Conservation (phyloP, 53 echinoderm and acorn worm genomes). For the Actinopyga echinites region DNA sequence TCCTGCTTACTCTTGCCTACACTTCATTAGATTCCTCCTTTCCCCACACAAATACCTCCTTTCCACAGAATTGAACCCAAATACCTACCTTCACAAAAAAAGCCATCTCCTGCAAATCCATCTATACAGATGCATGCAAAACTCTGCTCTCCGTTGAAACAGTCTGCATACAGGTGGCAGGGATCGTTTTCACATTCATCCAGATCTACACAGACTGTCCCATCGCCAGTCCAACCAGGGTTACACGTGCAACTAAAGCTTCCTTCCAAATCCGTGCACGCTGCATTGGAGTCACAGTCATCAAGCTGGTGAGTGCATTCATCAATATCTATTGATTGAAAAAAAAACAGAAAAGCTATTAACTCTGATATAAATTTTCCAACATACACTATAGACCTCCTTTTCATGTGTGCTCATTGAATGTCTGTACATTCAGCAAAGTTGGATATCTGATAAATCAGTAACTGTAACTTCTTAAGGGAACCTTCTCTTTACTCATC, state of each 20-base stretch:
- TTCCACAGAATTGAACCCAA: too few relatives aligned
- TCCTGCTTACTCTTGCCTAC: too few relatives aligned
- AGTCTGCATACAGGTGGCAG: conserved; percentile 5
- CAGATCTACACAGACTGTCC: not conserved
- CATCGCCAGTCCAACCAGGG: conserved; percentile 15
- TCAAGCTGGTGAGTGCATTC: not conserved
- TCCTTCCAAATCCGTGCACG: conserved; percentile 42
- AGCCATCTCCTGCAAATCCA: conserved; percentile 41
- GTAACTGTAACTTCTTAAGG: too few relatives aligned
- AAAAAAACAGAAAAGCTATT: too few relatives aligned
- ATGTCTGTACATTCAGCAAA: too few relatives aligned
- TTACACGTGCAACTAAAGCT: conserved; percentile 45
- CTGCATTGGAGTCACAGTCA: not conserved
- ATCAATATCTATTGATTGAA: not conserved
- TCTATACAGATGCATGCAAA: not conserved
- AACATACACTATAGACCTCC: too few relatives aligned
- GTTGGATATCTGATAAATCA: too few relatives aligned
- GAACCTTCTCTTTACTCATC: too few relatives aligned
- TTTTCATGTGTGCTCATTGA: too few relatives aligned
- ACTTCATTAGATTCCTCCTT: too few relatives aligned
- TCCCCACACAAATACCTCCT: too few relatives aligned
- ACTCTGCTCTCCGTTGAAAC: not conserved
- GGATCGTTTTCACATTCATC: not conserved
- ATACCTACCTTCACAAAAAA: conserved; percentile 22
- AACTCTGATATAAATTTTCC: too few relatives aligned